Conservation (phyloP, 92 coral and sea anemone species). For the Umimayanthus kanabou region DNA sequence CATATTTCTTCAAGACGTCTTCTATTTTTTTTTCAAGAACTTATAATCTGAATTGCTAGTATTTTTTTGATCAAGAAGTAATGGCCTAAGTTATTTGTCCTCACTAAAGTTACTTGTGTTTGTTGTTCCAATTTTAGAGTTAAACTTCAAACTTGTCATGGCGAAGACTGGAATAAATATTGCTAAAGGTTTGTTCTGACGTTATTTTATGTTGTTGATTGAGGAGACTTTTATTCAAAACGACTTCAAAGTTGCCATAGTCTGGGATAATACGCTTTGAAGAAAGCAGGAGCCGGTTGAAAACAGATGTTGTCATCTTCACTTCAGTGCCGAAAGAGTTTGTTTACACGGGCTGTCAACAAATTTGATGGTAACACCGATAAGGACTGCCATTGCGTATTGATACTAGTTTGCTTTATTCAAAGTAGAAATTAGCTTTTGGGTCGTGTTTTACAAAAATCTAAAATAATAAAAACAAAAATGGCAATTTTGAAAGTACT, state of each 20-base stretch:
- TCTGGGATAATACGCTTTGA: slow-evolving; percentile 1
- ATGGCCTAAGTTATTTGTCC: neutral
- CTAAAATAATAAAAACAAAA: neutral
- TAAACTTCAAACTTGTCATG: slow-evolving; percentile 94
- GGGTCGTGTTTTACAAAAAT: neutral
- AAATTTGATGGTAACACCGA: neutral
- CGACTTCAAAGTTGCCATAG: neutral
- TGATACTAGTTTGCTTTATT: neutral
- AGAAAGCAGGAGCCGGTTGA: neutral
- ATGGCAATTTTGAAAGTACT: neutral
- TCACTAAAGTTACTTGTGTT: neutral
- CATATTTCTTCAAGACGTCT: neutral
- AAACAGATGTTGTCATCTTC: neutral
- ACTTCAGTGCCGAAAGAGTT: neutral
- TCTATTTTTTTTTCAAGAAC: neutral
- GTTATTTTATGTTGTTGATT: neutral
- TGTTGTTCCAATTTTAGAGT: slow-evolving; percentile 66
- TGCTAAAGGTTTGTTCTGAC: slow-evolving; percentile 20
- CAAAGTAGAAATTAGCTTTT: too few species aligned
- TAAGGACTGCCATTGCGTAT: neutral
- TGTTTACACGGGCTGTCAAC: neutral
- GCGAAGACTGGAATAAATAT: slow-evolving; percentile 67
- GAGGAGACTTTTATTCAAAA: neutral
- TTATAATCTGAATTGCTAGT: neutral
- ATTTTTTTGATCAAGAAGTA: neutral